phyloP scores from a whole-genome alignment of 2,888 invertebrate genomes.

The Lycaena phlaeas region DNA sequence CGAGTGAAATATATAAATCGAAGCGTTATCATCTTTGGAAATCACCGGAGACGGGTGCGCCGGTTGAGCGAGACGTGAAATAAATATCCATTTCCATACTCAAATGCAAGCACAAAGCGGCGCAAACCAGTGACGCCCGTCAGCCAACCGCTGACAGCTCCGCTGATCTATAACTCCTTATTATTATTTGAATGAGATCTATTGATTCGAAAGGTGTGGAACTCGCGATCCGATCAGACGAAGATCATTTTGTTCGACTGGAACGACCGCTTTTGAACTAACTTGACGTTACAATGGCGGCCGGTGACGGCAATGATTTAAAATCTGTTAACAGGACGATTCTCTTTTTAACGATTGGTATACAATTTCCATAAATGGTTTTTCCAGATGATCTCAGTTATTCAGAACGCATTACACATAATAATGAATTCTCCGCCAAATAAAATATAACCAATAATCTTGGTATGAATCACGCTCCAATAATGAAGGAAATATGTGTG shows the following conservation, averaged over 20 bases:
- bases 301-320: constrained; percentile 71
- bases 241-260: constrained; percentile 70
- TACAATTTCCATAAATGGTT: constrained; percentile 72
- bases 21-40: constrained; percentile 62
- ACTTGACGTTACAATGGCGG: constrained; percentile 69
- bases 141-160: constrained; percentile 26
- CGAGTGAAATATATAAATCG: constrained; percentile 69
- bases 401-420: constrained; percentile 49
- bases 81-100: constrained; percentile 70
- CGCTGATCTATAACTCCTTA: constrained; percentile 70
- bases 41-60: constrained; percentile 55
- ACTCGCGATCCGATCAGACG: constrained; percentile 54
- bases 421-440: constrained; percentile 42
- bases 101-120: constrained; percentile 46
- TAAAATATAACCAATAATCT: constrained; percentile 16
- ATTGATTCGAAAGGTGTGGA: constrained; percentile 69
- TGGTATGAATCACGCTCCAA: constrained; percentile 2
- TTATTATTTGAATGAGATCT: constrained; percentile 73
- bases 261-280: constrained; percentile 69
- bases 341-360: constrained; percentile 72
- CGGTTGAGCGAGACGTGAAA: constrained; percentile 42
- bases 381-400: constrained; percentile 53
- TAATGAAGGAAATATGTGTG: constrained; percentile 34
- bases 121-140: constrained; percentile 30
- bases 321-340: constrained; percentile 73